A percentile compares a stretch with the other conserved stretches of the same genome.
Evolutionary conservation across 1,140 invertebrate genomes (phyloP).

Genomic region (Listronotus bonariensis): DNA sequence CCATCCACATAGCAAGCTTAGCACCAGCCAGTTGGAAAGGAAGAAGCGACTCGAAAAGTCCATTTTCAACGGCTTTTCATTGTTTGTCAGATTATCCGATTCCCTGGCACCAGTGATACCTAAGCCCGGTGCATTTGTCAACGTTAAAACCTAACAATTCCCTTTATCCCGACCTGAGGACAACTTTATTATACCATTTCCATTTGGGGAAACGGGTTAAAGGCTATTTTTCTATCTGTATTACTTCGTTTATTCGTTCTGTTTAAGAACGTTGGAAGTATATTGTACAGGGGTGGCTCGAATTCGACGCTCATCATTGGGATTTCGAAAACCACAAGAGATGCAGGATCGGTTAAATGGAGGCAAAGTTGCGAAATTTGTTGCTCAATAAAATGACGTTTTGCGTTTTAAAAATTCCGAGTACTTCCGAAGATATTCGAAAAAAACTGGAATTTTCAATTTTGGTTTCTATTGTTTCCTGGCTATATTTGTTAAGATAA

Average conservation of each 20-base stretch:
- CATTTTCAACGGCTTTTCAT: conserved; percentile 40
- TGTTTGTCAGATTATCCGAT: conserved; percentile 42
- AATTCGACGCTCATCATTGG: too few relatives aligned
- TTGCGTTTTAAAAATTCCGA: too few relatives aligned
- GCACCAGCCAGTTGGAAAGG: conserved; percentile 30
- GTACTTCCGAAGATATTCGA: too few relatives aligned
- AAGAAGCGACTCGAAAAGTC: conserved; percentile 34
- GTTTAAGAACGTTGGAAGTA: too few relatives aligned
- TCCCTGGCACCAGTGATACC: conserved; percentile 26
- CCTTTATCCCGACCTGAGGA: conserved; percentile 19
- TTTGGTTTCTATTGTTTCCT: too few relatives aligned
- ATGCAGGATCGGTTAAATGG: too few relatives aligned
- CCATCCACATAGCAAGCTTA: conserved; percentile 40
- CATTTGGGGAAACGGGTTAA: conserved; percentile 16
- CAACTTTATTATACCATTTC: conserved; percentile 25
- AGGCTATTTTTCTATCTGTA: neutral
- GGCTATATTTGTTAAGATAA: too few relatives aligned
- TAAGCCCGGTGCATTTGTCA: conserved; percentile 39
- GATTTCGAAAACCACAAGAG: too few relatives aligned
- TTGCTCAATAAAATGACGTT: too few relatives aligned
- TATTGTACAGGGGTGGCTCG: too few relatives aligned
- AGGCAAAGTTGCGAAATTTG: too few relatives aligned
- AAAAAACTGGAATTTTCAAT: too few relatives aligned
- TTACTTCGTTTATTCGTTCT: neutral
- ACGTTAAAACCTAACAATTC: conserved; percentile 34